Evolutionary conservation across 2,888 invertebrate species (phyloP).

Genomic region (Chydorus sphaericus): DNA sequence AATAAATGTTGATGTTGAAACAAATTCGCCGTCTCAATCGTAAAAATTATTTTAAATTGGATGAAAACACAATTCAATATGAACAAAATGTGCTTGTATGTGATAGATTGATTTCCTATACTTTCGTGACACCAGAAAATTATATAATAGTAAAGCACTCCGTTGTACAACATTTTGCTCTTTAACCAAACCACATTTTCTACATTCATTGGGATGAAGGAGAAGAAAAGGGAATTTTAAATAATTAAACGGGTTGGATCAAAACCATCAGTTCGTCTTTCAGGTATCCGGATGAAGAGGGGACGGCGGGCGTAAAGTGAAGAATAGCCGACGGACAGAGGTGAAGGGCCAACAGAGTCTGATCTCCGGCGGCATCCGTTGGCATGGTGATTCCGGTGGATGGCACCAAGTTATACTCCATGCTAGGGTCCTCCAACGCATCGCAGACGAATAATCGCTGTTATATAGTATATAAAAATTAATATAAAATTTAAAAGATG

Average conservation of each 20-base stretch:
- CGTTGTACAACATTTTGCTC: no score
- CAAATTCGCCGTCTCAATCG: no score
- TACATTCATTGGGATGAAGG: background rate
- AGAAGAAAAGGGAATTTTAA: background rate
- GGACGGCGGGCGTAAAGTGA: slow-evolving; percentile 52
- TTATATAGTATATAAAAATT: background rate
- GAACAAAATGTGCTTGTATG: no score
- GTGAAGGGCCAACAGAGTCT: slow-evolving; percentile 57
- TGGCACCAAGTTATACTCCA: background rate
- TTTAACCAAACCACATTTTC: no score
- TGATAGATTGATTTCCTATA: no score
- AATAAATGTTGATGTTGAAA: no score
- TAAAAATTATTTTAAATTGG: no score
- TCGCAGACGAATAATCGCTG: slow-evolving; percentile 12
- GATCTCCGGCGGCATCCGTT: slow-evolving; percentile 44
- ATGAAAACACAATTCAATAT: no score
- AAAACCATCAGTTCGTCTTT: slow-evolving; percentile 63
- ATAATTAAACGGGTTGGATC: slow-evolving; percentile 33
- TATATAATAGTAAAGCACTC: no score
- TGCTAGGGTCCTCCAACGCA: background rate
- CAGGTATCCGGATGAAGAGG: slow-evolving; percentile 41
- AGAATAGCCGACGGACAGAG: slow-evolving; percentile 71
- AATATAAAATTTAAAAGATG: no score
- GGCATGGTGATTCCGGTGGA: slow-evolving; percentile 19
- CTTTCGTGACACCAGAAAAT: no score